Evolutionary conservation across 2,888 invertebrate species (phyloP).

Genomic region (Drosophila robusta): DNA sequence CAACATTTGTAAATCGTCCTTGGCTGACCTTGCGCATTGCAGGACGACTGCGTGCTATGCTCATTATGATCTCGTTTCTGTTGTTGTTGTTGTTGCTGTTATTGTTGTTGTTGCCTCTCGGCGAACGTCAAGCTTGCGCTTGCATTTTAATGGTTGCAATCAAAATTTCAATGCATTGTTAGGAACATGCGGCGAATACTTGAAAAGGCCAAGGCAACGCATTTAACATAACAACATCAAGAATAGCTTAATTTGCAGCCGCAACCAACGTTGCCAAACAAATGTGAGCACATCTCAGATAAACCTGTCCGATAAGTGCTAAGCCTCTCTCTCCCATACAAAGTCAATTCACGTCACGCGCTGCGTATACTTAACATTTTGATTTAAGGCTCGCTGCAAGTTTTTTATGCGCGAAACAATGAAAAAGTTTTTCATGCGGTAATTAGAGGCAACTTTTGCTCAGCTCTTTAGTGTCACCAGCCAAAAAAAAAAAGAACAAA

Average conservation of each 20-base stretch:
- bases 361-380: not conserved
- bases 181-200: conserved; percentile 43
- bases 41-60: conserved; percentile 58
- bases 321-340: not conserved
- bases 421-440: conserved; percentile 52
- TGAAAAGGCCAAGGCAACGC: conserved; percentile 50
- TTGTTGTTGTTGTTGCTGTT: conserved; percentile 27
- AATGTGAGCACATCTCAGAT: not conserved
- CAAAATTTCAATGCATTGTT: conserved; percentile 76
- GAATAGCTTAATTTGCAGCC: conserved; percentile 4
- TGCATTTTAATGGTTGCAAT: conserved; percentile 76
- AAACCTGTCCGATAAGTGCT: not conserved
- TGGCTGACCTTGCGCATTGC: conserved; percentile 72
- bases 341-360: conserved; percentile 35
- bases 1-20: conserved; percentile 66
- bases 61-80: conserved; percentile 61
- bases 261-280: conserved; percentile 6
- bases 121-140: conserved; percentile 55
- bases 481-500: not conserved
- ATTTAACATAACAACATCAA: conserved; percentile 22
- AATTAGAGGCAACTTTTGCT: conserved; percentile 56
- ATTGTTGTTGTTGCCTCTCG: conserved; percentile 30
- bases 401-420: conserved; percentile 55
- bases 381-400: not conserved
- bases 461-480: not conserved